Evolutionary conservation across 30 jellyfish, hydroid and myxozoan genomes (phyloP).

Genomic region (Sanderia malayensis): DNA sequence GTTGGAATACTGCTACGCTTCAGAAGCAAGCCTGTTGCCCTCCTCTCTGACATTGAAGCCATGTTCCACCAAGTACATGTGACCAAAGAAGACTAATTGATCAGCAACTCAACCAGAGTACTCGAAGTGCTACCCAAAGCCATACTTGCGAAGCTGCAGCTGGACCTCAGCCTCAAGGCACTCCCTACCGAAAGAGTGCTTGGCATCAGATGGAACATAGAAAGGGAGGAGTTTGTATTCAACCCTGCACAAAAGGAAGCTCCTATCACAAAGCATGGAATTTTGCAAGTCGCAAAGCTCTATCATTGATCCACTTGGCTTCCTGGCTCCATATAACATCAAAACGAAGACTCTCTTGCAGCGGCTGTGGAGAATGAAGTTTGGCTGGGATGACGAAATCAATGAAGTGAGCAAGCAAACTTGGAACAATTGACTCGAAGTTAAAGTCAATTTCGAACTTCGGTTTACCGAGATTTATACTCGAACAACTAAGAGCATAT

Average conservation of each 20-base stretch:
- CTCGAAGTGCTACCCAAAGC: background rate
- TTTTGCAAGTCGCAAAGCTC: no score
- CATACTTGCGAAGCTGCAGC: background rate
- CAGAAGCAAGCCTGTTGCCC: background rate
- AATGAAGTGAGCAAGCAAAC: background rate
- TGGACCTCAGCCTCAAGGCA: background rate
- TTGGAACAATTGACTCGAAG: background rate
- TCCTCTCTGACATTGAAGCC: background rate
- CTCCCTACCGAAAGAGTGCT: background rate
- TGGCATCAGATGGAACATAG: background rate
- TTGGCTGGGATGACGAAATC: background rate
- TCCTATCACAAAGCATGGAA: background rate
- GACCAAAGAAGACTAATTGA: background rate
- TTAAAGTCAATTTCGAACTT: conserved; percentile 4
- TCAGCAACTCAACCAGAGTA: background rate
- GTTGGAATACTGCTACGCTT: background rate
- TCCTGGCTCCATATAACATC: background rate
- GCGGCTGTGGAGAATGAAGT: background rate
- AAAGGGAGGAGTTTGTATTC: background rate
- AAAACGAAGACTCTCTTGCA: background rate
- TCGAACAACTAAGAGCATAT: background rate
- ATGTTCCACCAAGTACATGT: background rate
- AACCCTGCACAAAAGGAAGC: background rate
- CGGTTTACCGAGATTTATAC: background rate
- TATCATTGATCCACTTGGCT: no score